Evolutionary conservation across 2,113 vertebrate genomes (phyloP).

Genomic region (Stegostoma tigrinum): DNA sequence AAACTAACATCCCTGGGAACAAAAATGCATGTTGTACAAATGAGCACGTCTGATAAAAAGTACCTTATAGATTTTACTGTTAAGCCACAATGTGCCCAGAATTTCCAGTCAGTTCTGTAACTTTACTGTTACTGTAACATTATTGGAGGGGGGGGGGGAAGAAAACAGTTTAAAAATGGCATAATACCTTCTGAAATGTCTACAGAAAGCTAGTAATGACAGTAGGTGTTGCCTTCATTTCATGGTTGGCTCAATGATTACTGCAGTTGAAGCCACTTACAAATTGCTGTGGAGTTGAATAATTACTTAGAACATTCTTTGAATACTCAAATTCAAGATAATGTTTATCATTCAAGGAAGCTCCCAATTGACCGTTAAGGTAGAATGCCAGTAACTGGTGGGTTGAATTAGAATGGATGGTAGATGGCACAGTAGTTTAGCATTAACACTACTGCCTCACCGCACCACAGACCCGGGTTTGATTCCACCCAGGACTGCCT

Average conservation of each 20-base stretch:
- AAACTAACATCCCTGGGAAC: background rate
- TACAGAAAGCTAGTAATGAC: background rate
- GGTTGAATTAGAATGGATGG: background rate
- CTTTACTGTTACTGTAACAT: background rate
- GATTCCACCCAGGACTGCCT: too few relatives aligned
- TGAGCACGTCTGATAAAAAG: background rate
- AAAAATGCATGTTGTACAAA: background rate
- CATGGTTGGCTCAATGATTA: background rate
- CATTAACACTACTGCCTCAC: too few relatives aligned
- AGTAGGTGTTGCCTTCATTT: background rate
- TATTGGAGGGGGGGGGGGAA: background rate
- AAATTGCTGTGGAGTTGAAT: background rate
- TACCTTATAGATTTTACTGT: background rate
- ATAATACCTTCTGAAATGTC: background rate
- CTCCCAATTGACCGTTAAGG: background rate
- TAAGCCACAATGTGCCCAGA: background rate
- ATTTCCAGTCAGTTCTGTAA: background rate
- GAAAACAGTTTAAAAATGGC: background rate
- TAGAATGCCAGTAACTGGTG: background rate
- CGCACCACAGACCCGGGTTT: too few relatives aligned
- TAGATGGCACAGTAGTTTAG: too few relatives aligned
- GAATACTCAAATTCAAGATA: background rate
- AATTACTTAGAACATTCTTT: background rate
- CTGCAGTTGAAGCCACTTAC: background rate
- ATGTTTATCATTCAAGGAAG: background rate